Base-by-base conservation (phyloP, 2,113 vertebrate genomes). In the Corynorhinus townsendii region DNA sequence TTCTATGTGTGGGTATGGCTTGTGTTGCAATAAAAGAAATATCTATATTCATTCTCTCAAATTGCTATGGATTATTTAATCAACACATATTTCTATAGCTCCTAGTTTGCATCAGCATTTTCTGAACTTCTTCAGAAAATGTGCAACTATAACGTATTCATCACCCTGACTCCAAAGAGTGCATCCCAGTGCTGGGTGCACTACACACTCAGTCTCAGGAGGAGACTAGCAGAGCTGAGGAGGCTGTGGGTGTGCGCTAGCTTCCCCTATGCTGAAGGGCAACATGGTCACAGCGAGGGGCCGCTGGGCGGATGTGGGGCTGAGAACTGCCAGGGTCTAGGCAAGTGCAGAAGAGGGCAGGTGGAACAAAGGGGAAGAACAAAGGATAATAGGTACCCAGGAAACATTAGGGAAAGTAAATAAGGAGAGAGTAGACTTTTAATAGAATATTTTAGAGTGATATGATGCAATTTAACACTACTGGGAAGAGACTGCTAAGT, bases 161-260 rank as follows among this genome's bases (percentile, higher is more conserved):
- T 90, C 54, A 54, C 7, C 6, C 22, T 26, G 54, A 8, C 28
- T 91, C 68, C 59, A 16, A 38, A 71, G 86, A 47, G 7, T 33
- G 30, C 43, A 12, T 54, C 72, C 43, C 22, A 77, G 68, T 17
- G 0, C 4, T 66, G 22, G 11, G 3, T 2, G 40, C 9, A 3
- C 28, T 2, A 0, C 3, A 28, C 68, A 64, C 38, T 24, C 56
- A 40, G 28, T 30, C 30, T 11, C 49, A 87, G 38, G 12, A 35
- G 38, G n/a, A 16, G 3, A 8, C 9, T 26, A 22, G n/a, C 0
- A 30, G 3, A 20, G 38, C 35, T 24, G 38, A 33, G 7, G 56
- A 4, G 3, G 28, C 19, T 10, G 0, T 1, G 0, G 47, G 4
- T 3, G 7, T 11, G 66, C 19, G 24, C 10, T n/a, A 16, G 11